Percentiles rank a stretch among this genome's conserved stretches.
These are phyloP conservation scores for Trichogramma pretiosum DNA, from an alignment of 1,140 invertebrate species.

Conservation along the genomic window DNA sequence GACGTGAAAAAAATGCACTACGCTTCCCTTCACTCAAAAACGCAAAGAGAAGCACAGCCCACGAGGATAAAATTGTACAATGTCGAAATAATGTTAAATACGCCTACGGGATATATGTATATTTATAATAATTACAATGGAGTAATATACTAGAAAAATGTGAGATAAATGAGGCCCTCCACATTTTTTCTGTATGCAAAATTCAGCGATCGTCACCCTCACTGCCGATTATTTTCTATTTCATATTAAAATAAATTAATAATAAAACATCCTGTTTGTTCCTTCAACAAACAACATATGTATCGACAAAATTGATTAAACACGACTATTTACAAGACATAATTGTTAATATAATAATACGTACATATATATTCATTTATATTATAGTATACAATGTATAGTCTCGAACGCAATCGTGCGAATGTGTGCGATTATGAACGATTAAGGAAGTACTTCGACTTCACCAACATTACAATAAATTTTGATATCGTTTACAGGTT, in stretches of 20 bases:
- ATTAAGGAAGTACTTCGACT: constrained; percentile 20
- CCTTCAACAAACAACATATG: constrained; percentile 28
- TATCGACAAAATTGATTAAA: no score
- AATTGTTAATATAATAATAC: no score
- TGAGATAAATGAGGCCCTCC: constrained; percentile 12
- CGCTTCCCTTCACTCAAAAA: constrained; percentile 17
- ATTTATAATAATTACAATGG: constrained; percentile 20
- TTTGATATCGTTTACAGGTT: constrained; percentile 12
- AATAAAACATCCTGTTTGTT: constrained; percentile 35
- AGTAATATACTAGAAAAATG: constrained; percentile 16
- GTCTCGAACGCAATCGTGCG: constrained; percentile 17
- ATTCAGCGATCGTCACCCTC: no score
- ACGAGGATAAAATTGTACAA: no score
- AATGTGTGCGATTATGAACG: constrained; percentile 18
- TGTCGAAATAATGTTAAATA: no score
- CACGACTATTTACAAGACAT: constrained; percentile 23
- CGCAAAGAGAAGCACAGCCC: no score
- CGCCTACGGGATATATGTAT: no score
- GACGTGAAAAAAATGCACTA: no score
- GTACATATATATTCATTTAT: no score
- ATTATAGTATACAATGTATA: constrained; percentile 18
- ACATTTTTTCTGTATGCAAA: no score
- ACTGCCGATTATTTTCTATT: no score
- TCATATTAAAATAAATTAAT: no score
- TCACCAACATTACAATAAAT: constrained; percentile 11